Evolutionary conservation across 2,113 vertebrate species (phyloP), one percentile per base, ranked within the genome.

Genomic region (Mustela lutreola): DNA sequence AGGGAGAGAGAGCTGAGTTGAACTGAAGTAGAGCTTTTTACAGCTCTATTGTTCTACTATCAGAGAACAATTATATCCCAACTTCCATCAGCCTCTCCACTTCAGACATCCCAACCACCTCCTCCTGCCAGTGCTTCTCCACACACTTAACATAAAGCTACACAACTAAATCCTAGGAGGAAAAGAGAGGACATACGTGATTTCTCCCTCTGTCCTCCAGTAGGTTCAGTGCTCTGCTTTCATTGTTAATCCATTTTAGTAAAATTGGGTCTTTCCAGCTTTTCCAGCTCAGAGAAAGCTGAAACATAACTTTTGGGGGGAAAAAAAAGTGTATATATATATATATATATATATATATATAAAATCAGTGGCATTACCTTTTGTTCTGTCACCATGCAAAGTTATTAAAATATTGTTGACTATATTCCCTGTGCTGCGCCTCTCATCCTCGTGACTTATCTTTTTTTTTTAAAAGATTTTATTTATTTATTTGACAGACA

Each of bases 21-120:
- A 97, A 48, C 80, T 85, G 90, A 94, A 97, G 96, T 81, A 71
- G 62, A 93, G 97, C 94, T 95, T 96, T 97, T 96, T 97, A 85
- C 96, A 97, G 97, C 92, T 81, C 97, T 90, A 79, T 94, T 97
- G 95, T 98, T 94, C 71, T 96, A 39, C 60, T 78, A n/a, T 97
- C 97, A 83, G 92, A 96, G 92, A 91, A 76, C 95, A 93, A 63
- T 97, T 94, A 89, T 70, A 45, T 84, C 71, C 62, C 62, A 36
- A 2, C 97, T 94, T 97, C 94, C 39, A 84, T 96, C 89, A 89
- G 3, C 96, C 82, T 78, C 92, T 95, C 36, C 65, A 75, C 87
- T 63, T 85, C 92, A 93, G 86, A 87, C 85, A 10, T 31, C 85
- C 73, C 36, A 73, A 2, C 95, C 78, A 50, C 93, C 78, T 65